Evolutionary conservation across 2,888 invertebrate genomes (phyloP).

Genomic region (Nasonovia ribisnigri): DNA sequence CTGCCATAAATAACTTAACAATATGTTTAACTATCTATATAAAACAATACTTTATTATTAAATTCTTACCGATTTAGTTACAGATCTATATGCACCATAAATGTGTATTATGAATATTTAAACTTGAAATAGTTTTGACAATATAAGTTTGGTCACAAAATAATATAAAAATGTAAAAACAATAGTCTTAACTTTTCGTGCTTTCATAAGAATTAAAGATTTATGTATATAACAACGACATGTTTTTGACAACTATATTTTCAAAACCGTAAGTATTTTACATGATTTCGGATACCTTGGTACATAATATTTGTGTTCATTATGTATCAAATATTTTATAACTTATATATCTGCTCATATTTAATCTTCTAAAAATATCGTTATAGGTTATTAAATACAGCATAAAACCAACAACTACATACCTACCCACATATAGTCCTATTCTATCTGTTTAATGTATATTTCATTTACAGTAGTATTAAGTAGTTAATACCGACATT

Average conservation of each 20-base stretch:
- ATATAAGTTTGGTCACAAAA: background rate
- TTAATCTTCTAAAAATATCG: background rate
- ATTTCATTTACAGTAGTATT: background rate
- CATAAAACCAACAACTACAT: background rate
- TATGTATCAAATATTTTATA: background rate
- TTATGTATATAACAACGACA: background rate
- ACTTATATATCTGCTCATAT: background rate
- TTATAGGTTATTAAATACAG: background rate
- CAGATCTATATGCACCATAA: background rate
- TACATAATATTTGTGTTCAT: background rate
- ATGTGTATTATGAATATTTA: background rate
- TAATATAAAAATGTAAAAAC: background rate
- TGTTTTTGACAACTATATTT: background rate
- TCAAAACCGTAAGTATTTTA: background rate
- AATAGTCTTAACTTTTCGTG: background rate
- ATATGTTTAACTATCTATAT: background rate
- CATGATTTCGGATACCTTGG: background rate
- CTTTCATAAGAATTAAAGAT: background rate
- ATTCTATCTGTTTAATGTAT: background rate
- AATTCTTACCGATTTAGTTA: background rate
- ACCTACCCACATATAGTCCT: background rate
- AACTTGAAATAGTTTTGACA: background rate
- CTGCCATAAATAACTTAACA: background rate
- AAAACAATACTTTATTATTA: background rate
- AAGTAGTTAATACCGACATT: conserved; percentile 30